Evolutionary conservation across 2,888 invertebrate species (phyloP).

Genomic region (Bruchidius siliquastri): DNA sequence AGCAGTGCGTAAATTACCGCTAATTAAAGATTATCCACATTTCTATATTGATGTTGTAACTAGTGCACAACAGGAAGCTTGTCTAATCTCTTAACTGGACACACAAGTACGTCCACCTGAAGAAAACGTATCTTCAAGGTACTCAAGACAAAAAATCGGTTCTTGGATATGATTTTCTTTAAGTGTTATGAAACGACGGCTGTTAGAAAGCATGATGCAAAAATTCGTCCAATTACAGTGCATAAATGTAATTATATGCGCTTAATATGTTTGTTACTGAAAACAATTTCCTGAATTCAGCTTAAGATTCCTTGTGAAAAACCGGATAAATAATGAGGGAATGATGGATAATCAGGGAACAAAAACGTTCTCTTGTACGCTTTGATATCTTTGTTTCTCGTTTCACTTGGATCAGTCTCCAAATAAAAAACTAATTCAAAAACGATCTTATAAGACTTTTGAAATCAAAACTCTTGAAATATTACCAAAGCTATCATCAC

Average conservation of each 20-base stretch:
- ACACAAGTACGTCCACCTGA: background rate
- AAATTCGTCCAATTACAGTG: conserved; percentile 3
- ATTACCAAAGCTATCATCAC: too few relatives aligned
- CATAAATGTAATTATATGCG: background rate
- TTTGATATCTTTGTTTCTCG: background rate
- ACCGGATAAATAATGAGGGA: background rate
- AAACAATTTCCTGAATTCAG: background rate
- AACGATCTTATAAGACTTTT: too few relatives aligned
- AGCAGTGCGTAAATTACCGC: too few relatives aligned
- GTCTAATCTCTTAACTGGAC: background rate
- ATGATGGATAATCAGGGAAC: background rate
- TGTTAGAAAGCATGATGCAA: background rate
- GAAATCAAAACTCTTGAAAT: too few relatives aligned
- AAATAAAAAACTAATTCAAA: too few relatives aligned
- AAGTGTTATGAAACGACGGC: conserved; percentile 2
- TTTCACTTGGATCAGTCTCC: too few relatives aligned
- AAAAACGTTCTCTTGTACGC: background rate
- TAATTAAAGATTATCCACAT: too few relatives aligned
- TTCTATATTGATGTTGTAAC: background rate
- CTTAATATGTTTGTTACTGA: background rate
- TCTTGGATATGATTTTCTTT: conserved; percentile 2
- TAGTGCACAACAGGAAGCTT: background rate
- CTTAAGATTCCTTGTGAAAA: background rate
- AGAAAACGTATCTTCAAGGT: background rate
- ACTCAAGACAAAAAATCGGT: background rate